Evolutionary conservation across 2,113 vertebrate species (phyloP), one percentile per base, ranked within the genome.

Genomic region (Butorides virescens): DNA sequence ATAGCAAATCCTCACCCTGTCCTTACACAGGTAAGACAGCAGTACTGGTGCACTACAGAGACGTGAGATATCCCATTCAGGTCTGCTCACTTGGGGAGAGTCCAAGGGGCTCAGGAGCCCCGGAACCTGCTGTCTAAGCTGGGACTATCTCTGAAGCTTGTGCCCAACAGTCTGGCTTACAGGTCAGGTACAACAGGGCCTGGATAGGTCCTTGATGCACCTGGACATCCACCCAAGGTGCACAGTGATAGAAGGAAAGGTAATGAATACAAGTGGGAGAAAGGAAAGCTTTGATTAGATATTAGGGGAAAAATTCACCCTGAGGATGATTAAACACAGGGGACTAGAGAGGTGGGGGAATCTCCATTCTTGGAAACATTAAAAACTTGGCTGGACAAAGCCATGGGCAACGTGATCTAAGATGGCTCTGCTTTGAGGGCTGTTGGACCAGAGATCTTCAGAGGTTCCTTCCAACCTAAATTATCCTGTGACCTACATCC

Each of bases 191-290:
- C 36, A 53, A 7, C 18, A 73, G 59, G 25, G 17, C 34, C 62
- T 59, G 61, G 53, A 11, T 23, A 86, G 15, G 11, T 70, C 56
- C 34, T 32, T 82, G 49, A 37, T 15, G 26, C 6, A 34, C 16
- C 30, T 56, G 53, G 19, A 42, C 16, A 21, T 34, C 13, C 46
- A 53, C 22, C 15, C 32, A 22, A 15, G 22, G 18, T 39, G 16
- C 49, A 82, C 44, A 82, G 49, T 23, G 30, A 2, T 1, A 44
- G 52, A 46, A 92, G 30, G 58, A 88, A 27, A 76, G 15, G 13
- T 0, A 0, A 26, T 1, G 2, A 73, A 62, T 27, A 36, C 23
- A 61, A 34, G 4, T 0, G 21, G 15, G 27, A 59, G 47, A 75
- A 75, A 13, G 14, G 7, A 93, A 93, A 82, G 7, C 19, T 86